Evolutionary conservation across 2,888 invertebrate genomes (phyloP).

Genomic region (Scelioninae gen. 1): DNA sequence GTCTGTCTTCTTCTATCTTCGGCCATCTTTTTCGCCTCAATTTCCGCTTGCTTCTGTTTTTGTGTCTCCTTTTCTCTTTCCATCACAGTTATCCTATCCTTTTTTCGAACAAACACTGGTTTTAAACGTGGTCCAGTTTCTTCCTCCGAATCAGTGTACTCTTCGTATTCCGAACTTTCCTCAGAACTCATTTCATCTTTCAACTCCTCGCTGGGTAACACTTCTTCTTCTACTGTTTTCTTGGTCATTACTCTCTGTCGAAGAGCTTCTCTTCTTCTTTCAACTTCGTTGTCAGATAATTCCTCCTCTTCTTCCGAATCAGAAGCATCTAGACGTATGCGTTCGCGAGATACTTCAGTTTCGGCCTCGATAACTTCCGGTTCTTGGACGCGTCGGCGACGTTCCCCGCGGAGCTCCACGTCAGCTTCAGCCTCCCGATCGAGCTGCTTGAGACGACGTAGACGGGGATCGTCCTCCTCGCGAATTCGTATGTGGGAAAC

Average conservation of each 20-base stretch:
- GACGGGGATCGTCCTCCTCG: constrained; percentile 92
- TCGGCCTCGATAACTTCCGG: constrained; percentile 88
- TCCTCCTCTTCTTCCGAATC: constrained; percentile 88
- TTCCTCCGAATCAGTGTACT: constrained; percentile 94
- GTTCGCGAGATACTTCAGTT: constrained; percentile 86
- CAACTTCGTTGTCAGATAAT: constrained; percentile 93
- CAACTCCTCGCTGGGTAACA: constrained; percentile 89
- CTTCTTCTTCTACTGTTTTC: constrained; percentile 89
- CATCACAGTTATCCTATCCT: constrained; percentile 96
- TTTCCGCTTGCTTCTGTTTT: constrained; percentile 92
- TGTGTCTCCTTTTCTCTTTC: constrained; percentile 96
- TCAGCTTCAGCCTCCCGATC: constrained; percentile 84
- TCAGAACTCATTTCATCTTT: constrained; percentile 85
- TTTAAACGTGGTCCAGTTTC: constrained; percentile 96
- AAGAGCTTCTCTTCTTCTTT: constrained; percentile 89
- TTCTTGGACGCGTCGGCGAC: constrained; percentile 88
- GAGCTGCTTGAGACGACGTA: constrained; percentile 85
- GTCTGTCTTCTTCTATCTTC: constrained; percentile 96
- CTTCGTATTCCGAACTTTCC: constrained; percentile 92
- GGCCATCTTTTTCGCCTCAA: constrained; percentile 92
- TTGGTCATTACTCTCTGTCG: constrained; percentile 88
- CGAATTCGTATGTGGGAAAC: constrained; percentile 78
- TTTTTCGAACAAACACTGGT: constrained; percentile 96
- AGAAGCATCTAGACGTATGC: constrained; percentile 84
- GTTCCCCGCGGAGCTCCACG: constrained; percentile 86